Conservation (phyloP, 2,113 vertebrate genomes). For the Deroptyus accipitrinus region DNA sequence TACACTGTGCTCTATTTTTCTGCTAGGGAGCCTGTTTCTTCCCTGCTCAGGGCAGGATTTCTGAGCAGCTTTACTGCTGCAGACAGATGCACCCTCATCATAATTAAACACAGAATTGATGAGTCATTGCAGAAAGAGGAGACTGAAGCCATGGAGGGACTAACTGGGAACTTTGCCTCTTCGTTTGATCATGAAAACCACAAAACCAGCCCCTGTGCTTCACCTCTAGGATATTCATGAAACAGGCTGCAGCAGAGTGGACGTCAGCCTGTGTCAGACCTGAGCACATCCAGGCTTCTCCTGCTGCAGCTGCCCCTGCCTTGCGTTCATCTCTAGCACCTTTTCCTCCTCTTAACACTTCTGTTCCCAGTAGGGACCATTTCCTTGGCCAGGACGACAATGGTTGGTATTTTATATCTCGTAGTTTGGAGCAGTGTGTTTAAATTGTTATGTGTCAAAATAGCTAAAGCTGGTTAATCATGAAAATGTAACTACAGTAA, state of each 20-base stretch:
- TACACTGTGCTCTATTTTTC: background rate
- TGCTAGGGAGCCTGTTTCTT: background rate
- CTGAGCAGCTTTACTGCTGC: background rate
- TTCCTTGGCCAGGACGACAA: background rate
- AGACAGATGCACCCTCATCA: background rate
- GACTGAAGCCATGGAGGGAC: background rate
- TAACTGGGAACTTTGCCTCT: background rate
- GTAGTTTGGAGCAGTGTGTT: background rate
- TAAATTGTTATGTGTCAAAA: background rate
- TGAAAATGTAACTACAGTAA: background rate
- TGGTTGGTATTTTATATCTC: background rate
- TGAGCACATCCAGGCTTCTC: background rate
- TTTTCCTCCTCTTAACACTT: background rate
- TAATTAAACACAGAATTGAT: background rate
- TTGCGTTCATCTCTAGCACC: background rate
- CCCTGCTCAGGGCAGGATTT: background rate
- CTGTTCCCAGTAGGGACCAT: background rate
- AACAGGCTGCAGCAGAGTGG: background rate
- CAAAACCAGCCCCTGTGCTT: background rate
- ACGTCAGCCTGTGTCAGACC: background rate
- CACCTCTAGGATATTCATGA: rapidly evolving
- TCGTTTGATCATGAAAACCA: background rate
- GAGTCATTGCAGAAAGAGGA: background rate
- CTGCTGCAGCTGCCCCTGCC: background rate
- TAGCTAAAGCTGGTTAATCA: background rate